Base-by-base conservation (phyloP, 2,797 vertebrate genomes). In the Morus bassanus region DNA sequence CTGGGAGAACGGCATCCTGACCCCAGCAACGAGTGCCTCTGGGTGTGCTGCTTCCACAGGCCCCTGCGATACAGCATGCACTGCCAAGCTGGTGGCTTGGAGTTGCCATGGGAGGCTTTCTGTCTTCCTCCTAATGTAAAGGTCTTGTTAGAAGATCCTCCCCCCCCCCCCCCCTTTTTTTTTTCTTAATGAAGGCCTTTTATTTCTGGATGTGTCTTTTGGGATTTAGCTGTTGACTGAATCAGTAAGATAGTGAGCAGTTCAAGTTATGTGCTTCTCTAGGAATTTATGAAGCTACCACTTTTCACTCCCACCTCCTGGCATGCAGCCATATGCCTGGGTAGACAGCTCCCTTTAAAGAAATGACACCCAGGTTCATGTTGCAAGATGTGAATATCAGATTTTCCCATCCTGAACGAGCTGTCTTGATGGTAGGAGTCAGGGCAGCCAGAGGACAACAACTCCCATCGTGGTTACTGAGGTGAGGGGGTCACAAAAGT, bases 121-220 rank as follows among this genome's bases (percentile, higher is more conserved):
- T 43, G 37, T 67, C 43, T 64, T 74, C 43, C 14, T 76, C 10
- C 10, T 67, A 70, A 76, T 0, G 3, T 39, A 28, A 46, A 50
- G 28, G 28, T 74, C 31, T 43, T 63, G 4, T 45, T 64, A 74
- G 46, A 67, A 63, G 10, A 31, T 33, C 13, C 5, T 60, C 1
- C 3, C 28, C 13, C 30, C 13, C 4, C 50, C 1, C 3, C 27
- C 10, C 28, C 28, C 31, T 54, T 30, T 54, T 23, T 30, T 17
- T 30, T 73, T 59, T 28, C 43, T 51, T 3, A 19, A 28, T 43
- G 33, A 17, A 27, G 14, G 14, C 7, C 31, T 89, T 85, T 74
- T 73, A n/a, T 74, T 91, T 95, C 61, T 78, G 46, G 17, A 70
- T 78, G 24, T 86, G 63, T 37, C 63, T 83, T 82, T 91, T 48